Percentiles rank a stretch among this genome's conserved stretches.
phyloP scores from a whole-genome alignment of 1,140 invertebrate genomes.

The Ceratosolen solmsi region DNA sequence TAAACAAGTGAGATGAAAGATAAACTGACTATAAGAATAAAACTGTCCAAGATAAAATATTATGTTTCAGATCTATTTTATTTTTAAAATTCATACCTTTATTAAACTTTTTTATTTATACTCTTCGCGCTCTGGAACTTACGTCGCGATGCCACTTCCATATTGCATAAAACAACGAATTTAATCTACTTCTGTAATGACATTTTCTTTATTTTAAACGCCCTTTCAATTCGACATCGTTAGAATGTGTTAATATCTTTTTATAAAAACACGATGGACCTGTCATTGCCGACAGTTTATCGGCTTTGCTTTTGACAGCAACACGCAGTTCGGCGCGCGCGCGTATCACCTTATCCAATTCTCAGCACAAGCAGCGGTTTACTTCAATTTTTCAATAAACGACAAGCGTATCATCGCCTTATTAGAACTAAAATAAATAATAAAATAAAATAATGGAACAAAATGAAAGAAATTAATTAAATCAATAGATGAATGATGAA shows the following conservation, averaged over 20 bases:
- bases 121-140: too few species aligned
- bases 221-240: not conserved
- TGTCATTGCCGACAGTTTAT: slow-evolving; percentile 16
- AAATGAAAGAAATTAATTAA: too few species aligned
- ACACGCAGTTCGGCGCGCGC: not conserved
- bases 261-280: not conserved
- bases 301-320: slow-evolving; percentile 8
- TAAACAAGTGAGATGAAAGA: too few species aligned
- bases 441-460: too few species aligned
- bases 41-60: not conserved
- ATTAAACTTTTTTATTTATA: not conserved
- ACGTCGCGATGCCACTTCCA: not conserved
- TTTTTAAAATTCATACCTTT: not conserved
- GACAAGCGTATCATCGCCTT: not conserved
- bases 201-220: slow-evolving; percentile 16
- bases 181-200: slow-evolving; percentile 10
- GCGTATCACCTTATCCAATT: not conserved
- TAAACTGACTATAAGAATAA: too few species aligned
- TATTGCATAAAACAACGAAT: not conserved
- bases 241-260: slow-evolving; percentile 2
- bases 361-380: not conserved
- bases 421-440: too few species aligned
- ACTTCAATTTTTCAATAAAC: not conserved
- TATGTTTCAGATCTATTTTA: not conserved
- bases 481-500: too few species aligned